Base-by-base conservation (phyloP, 2,113 vertebrate genomes). In the Entomyzon cyanotis region DNA sequence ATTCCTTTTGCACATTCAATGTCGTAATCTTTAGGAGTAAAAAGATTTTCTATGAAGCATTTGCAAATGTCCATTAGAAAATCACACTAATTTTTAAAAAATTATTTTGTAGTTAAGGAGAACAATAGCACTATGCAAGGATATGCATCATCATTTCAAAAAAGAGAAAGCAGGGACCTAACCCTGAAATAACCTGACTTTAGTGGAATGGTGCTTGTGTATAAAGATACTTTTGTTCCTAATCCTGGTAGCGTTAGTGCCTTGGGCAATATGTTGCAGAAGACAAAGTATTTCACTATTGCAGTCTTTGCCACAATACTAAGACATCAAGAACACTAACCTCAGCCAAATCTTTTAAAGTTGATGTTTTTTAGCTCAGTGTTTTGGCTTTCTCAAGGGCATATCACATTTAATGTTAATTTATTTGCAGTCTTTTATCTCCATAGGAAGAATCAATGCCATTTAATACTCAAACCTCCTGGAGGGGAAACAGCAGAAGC, bases 391-490 rank as follows among this genome's bases (percentile, higher is more conserved):
- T 97, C 94, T 95, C 89, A 94, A 95, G 93, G 83, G 59, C 65
- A 95, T 97, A 87, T 84, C 68, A 73, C 89, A 91, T 75, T 83
- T 80, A 73, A 71, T 27, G 80, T 64, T 74, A 77, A 92, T 91
- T 92, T 94, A 81, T 94, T 95, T 97, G 33, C 64, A 68, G 73
- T 68, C 80, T 96, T 97, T 94, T 95, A 87, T 94, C 96, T 97
- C 95, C 80, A 68, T 15, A 58, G 92, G 91, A 78, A 92, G 94
- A 86, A 92, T 93, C 93, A 39, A 63, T 62, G 81, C 52, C 63
- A 47, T 84, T 91, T 94, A 67, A 89, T 79, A 67, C 56, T 79
- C 84, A 90, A 68, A 53, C 77, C 60, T 93, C 96, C 94, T 84
- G 86, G 33, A 84, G 41, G 67, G 56, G 76, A 94, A 90, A 90